These are phyloP conservation scores for Galerucella pusilla DNA, from an alignment of 2,888 invertebrate species.

Conservation along the genomic window DNA sequence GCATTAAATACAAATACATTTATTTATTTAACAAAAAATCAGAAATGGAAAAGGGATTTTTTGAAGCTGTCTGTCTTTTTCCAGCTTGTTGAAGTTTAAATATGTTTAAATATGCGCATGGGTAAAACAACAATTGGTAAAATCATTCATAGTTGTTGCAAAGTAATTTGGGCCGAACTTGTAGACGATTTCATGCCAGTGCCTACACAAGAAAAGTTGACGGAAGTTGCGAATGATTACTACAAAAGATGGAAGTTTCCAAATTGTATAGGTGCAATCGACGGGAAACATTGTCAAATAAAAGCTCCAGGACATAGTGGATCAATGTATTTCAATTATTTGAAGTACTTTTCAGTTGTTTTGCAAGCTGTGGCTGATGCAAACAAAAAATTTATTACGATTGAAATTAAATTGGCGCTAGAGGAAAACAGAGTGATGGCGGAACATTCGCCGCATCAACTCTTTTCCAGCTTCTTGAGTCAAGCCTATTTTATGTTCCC, in stretches of 20 bases:
- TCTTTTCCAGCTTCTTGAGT: constrained; percentile 7
- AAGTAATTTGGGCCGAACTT: constrained; percentile 2
- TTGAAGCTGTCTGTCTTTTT: too few species aligned
- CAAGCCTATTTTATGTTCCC: constrained; percentile 5
- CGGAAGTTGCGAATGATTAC: neutral
- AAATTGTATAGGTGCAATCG: constrained; percentile 24
- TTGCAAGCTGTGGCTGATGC: constrained; percentile 23
- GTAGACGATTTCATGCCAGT: constrained; percentile 13
- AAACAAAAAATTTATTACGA: constrained; percentile 17
- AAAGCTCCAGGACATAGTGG: constrained; percentile 8
- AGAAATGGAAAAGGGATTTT: too few species aligned
- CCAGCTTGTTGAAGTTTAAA: too few species aligned
- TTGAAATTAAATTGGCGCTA: too few species aligned
- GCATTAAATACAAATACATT: constrained; percentile 17
- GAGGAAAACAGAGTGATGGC: constrained; percentile 27
- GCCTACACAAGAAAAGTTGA: constrained; percentile 9
- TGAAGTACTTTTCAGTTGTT: constrained; percentile 18
- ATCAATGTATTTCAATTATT: constrained; percentile 22
- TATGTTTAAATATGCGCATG: constrained; percentile 1
- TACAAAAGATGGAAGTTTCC: constrained; percentile 15
- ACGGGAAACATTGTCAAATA: constrained; percentile 21
- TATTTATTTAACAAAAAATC: constrained; percentile 8
- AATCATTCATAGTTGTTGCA: constrained; percentile 11
- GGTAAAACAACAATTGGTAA: constrained; percentile 16
- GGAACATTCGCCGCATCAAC: constrained; percentile 17